Percentiles rank a stretch among this genome's conserved stretches.
Evolutionary conservation across 2,113 vertebrate genomes (phyloP).

Genomic region (Dolichallabes microphthalmus): DNA sequence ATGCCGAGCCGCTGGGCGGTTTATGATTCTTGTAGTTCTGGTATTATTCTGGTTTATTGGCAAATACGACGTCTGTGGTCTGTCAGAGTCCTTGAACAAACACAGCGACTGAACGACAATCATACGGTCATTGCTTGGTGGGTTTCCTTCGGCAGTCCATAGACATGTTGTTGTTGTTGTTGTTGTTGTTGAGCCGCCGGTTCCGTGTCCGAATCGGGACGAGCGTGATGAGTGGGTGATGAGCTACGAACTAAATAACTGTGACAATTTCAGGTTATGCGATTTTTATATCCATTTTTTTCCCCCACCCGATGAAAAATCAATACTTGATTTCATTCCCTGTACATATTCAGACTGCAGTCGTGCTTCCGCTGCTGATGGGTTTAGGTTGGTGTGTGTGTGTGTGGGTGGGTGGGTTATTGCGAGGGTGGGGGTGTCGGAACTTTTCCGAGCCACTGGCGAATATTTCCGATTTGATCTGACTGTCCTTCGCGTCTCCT

Average conservation of each 20-base stretch:
- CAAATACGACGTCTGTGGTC: not conserved
- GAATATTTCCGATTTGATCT: slow-evolving; percentile 98
- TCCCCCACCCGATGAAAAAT: slow-evolving; percentile 93
- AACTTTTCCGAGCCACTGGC: slow-evolving; percentile 98
- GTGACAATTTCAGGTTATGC: slow-evolving; percentile 98
- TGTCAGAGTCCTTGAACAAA: no score
- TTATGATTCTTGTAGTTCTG: not conserved
- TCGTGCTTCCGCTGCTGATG: slow-evolving; percentile 89
- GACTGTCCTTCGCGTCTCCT: slow-evolving; percentile 86
- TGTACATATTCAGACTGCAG: slow-evolving; percentile 96
- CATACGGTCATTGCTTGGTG: no score
- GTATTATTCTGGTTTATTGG: no score
- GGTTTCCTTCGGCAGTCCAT: no score
- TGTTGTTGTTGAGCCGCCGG: slow-evolving; percentile 71
- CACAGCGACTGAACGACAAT: no score
- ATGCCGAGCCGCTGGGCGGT: slow-evolving; percentile 9
- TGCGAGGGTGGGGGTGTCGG: slow-evolving; percentile 82
- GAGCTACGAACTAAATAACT: slow-evolving; percentile 97
- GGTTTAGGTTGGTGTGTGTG: slow-evolving; percentile 68
- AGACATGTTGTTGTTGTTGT: not conserved
- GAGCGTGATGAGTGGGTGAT: slow-evolving; percentile 78
- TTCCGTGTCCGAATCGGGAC: slow-evolving; percentile 79
- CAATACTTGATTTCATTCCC: slow-evolving; percentile 90
- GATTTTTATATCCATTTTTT: slow-evolving; percentile 78
- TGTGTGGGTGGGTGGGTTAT: slow-evolving; percentile 71